phyloP scores from a whole-genome alignment of 1,140 invertebrate genomes.

The Zaprionus camerounensis region DNA sequence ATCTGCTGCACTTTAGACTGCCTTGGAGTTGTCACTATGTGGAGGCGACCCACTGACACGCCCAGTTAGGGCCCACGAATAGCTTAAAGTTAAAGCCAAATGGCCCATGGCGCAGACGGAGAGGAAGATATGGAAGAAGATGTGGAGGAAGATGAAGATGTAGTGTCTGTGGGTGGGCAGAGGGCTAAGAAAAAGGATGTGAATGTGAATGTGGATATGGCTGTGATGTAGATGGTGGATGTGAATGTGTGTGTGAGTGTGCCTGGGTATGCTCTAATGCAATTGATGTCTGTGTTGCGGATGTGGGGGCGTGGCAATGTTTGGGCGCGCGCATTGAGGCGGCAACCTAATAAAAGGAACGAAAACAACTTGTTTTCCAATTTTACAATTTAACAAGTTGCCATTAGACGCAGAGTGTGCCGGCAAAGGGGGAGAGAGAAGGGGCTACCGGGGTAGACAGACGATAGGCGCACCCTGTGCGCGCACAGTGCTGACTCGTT shows the following conservation, averaged over 20 bases:
- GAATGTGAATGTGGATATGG: not conserved
- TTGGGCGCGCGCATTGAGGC: conserved; percentile 65
- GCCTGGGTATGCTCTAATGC: conserved; percentile 35
- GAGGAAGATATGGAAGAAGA: not conserved
- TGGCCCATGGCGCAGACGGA: conserved; percentile 54
- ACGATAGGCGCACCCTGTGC: conserved; percentile 33
- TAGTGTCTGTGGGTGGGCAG: not conserved
- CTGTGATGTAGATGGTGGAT: not conserved
- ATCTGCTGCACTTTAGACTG: not conserved
- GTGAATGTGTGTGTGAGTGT: not conserved
- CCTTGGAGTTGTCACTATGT: not conserved
- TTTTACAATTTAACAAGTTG: conserved; percentile 84
- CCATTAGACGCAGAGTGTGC: conserved; percentile 60
- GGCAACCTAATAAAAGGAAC: conserved; percentile 82
- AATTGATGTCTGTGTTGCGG: conserved; percentile 41
- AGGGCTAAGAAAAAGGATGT: not conserved
- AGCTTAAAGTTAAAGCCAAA: conserved; percentile 65
- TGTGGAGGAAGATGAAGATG: not conserved
- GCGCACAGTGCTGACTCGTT: conserved; percentile 53
- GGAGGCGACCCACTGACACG: conserved; percentile 7
- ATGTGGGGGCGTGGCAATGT: conserved; percentile 25
- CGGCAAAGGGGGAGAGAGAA: not conserved
- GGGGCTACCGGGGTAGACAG: not conserved
- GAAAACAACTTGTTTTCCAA: conserved; percentile 84
- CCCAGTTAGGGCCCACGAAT: not conserved